Evolutionary conservation across 2,113 vertebrate genomes (phyloP), one percentile per base, ranked within the genome.

Genomic region (Hemibagrus wyckioides): DNA sequence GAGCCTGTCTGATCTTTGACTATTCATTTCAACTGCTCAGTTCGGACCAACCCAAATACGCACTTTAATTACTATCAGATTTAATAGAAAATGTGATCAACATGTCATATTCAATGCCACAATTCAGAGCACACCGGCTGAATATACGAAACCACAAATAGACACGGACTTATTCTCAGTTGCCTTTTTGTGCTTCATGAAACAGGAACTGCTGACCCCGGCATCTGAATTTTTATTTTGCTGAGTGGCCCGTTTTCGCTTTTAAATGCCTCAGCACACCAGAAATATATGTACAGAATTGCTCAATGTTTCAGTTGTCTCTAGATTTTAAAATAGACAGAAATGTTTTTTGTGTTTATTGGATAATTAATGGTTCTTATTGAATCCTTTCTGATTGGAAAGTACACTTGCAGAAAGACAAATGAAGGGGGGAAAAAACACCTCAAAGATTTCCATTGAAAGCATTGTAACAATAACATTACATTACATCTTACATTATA

Each of bases 141-240:
- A 52, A 39, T 67, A 83, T 30, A 77, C 1, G 10, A 63, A 85
- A 50, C 44, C 59, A 65, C 19, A 63, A 2, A 84, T 7, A 17
- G 39, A 4, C 6, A 30, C 14, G 30, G 19, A n/a, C 25, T 41
- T 85, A 30, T 33, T 85, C 25, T 57, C 57, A 39, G 63, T 30
- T 73, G 19, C 19, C 21, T 61, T 50, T 83, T 83, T 33, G 4
- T 30, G 57, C 69, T 75, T 36, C 7, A 23, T 7, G 21, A 83
- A 82, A 82, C 67, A 71, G 80, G 33, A 65, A 50, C 52, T 1
- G 39, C 50, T 87, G 80, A 81, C 4, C 48, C n/a, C 54, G 73
- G 25, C 63, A 61, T 21, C 30, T 44, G 9, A 50, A 41, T 30
- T 76, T 80, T 33, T 71, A 75, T 33, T 48, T 82, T 87, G 65